Evolutionary conservation across 2,113 vertebrate genomes (phyloP).

Genomic region (Gorsachius goisagi): DNA sequence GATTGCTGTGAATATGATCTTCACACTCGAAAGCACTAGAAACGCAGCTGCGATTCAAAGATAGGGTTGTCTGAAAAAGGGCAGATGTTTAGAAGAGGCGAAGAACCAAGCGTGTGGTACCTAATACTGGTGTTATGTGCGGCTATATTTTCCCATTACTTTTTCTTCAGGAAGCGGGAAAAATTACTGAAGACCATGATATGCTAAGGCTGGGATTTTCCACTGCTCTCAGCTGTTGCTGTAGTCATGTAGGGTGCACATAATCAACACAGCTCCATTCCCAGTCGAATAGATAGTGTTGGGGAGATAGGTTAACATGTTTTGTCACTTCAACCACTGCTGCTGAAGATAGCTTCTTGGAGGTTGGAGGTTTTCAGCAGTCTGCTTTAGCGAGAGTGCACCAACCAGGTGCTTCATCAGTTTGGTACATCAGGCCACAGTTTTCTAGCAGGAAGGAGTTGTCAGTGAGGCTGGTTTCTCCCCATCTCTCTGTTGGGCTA

Average conservation of each 20-base stretch:
- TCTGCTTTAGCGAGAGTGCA: neutral
- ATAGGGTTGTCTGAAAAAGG: neutral
- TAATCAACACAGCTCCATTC: neutral
- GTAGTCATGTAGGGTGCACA: neutral
- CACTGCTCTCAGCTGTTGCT: neutral
- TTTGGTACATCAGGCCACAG: neutral
- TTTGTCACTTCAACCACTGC: neutral
- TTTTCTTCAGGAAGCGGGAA: neutral
- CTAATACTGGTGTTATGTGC: neutral
- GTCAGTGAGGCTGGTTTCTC: neutral
- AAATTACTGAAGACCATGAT: neutral
- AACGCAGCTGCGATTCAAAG: neutral
- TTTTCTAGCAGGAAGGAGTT: neutral
- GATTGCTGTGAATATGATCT: neutral
- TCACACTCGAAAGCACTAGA: neutral
- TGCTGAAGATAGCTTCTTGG: neutral
- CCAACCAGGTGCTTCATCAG: fast-evolving
- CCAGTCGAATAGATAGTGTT: neutral
- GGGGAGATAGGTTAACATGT: neutral
- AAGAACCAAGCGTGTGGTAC: neutral
- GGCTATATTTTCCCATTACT: neutral
- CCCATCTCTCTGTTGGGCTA: neutral
- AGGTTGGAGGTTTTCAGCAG: neutral
- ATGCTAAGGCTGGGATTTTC: neutral
- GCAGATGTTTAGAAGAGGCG: neutral